Conservation (phyloP, 2,113 vertebrate species). For the Leptosomus discolor region DNA sequence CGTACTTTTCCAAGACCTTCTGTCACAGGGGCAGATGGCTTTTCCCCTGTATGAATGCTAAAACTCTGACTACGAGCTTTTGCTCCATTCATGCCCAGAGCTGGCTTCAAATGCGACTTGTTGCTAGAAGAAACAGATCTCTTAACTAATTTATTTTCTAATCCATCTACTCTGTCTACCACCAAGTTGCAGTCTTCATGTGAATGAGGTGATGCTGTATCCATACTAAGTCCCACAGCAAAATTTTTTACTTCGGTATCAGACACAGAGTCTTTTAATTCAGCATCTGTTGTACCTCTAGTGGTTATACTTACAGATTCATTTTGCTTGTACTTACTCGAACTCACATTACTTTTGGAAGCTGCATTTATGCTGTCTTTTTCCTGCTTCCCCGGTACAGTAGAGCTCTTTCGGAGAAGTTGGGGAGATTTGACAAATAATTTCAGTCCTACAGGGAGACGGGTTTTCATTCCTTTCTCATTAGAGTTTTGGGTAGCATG, state of each 20-base stretch:
- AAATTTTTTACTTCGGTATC: conserved; percentile 53
- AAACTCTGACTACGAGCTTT: conserved; percentile 94
- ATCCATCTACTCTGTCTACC: conserved; percentile 65
- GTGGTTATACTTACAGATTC: background rate
- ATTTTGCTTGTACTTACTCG: conserved; percentile 45
- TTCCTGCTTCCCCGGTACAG: conserved; percentile 86
- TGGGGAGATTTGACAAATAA: conserved; percentile 85
- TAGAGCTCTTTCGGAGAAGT: conserved; percentile 77
- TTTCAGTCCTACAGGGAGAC: conserved; percentile 83
- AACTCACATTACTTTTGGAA: conserved; percentile 77
- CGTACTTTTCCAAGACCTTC: conserved; percentile 81
- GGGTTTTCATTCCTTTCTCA: conserved; percentile 80
- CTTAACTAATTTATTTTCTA: conserved; percentile 77
- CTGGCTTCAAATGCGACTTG: conserved; percentile 87
- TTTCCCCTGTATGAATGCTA: conserved; percentile 83
- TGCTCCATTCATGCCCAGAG: conserved; percentile 90
- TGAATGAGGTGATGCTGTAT: conserved; percentile 29
- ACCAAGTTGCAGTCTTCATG: conserved; percentile 23
- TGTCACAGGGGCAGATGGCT: conserved; percentile 58
- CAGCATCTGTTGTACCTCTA: background rate
- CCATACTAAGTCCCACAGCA: conserved; percentile 28
- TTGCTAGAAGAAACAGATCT: conserved; percentile 82
- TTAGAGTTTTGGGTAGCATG: conserved; percentile 52
- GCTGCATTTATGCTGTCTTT: conserved; percentile 89
- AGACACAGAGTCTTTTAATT: conserved; percentile 31